Evolutionary conservation across 2,797 vertebrate genomes (phyloP).

Genomic region (Gymnoscopelus microlampas): DNA sequence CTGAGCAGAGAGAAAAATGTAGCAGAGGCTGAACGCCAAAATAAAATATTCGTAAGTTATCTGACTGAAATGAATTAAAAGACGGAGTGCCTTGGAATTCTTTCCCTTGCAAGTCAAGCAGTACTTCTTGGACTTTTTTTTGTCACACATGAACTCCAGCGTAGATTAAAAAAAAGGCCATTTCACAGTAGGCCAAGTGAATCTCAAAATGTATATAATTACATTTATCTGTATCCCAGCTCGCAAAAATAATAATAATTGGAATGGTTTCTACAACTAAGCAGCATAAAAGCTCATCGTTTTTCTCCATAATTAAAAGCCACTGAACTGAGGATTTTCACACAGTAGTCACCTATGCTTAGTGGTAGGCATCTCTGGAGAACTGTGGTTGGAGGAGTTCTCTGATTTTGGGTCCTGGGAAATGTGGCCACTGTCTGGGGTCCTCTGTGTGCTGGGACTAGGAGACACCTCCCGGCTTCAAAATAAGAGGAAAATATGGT

Average conservation of each 20-base stretch:
- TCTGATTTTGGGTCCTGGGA: slow-evolving; percentile 89
- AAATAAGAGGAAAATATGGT: slow-evolving; percentile 26
- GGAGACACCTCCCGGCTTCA: slow-evolving; percentile 88
- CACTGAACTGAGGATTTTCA: no score
- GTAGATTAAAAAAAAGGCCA: no score
- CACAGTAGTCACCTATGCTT: slow-evolving; percentile 85
- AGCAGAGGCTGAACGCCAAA: no score
- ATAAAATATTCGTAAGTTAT: no score
- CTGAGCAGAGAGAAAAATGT: no score
- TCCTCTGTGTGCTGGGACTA: slow-evolving; percentile 84
- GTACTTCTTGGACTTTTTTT: no score
- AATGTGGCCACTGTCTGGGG: slow-evolving; percentile 81
- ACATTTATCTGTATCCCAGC: neutral
- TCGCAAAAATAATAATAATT: neutral
- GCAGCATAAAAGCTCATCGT: neutral
- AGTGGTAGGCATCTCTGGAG: slow-evolving; percentile 89
- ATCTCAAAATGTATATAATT: neutral
- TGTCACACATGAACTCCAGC: no score
- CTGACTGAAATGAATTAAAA: no score
- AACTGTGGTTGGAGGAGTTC: slow-evolving; percentile 92
- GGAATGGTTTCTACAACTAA: no score
- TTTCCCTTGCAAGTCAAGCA: no score
- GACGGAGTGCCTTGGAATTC: no score
- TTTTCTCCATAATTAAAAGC: neutral
- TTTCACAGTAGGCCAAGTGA: no score